Percentiles rank a stretch among this genome's conserved stretches.
phyloP scores from a whole-genome alignment of 1,140 invertebrate species.

The Ladona fulva region DNA sequence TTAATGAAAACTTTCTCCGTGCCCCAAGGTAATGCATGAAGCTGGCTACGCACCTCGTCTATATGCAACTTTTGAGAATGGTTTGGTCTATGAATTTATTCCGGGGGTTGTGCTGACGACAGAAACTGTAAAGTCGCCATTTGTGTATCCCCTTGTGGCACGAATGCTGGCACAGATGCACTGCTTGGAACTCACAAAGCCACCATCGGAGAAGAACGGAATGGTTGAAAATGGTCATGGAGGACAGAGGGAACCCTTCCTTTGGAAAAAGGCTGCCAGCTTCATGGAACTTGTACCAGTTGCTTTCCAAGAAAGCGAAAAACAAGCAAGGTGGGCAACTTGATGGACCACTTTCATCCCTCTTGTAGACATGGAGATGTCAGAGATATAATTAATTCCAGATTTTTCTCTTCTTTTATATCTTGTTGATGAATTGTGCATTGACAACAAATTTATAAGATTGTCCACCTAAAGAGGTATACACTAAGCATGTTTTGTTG shows the following conservation, averaged over 20 bases:
- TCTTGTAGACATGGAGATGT: too few species aligned
- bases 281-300: constrained; percentile 65
- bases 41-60: constrained; percentile 72
- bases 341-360: background rate
- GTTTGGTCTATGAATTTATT: constrained; percentile 85
- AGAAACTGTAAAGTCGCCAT: constrained; percentile 54
- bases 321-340: constrained; percentile 49
- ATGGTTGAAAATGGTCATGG: background rate
- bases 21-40: constrained; percentile 57
- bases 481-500: too few species aligned
- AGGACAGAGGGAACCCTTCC: constrained; percentile 41
- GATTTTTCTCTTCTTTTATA: too few species aligned
- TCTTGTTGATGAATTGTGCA: too few species aligned
- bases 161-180: constrained; percentile 69
- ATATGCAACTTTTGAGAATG: constrained; percentile 90
- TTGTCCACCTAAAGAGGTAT: too few species aligned
- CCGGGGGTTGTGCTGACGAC: constrained; percentile 68
- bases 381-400: too few species aligned
- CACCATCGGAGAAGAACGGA: background rate
- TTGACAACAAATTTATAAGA: too few species aligned
- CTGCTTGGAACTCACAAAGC: constrained; percentile 37
- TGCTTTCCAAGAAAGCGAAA: constrained; percentile 46
- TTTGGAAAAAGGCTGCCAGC: constrained; percentile 65
- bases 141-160: constrained; percentile 67
- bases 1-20: background rate